A percentile compares a stretch with the other conserved stretches of the same genome.
These are phyloP conservation scores for Papilio gigon DNA, from an alignment of 2,888 invertebrate species.

Conservation along the genomic window DNA sequence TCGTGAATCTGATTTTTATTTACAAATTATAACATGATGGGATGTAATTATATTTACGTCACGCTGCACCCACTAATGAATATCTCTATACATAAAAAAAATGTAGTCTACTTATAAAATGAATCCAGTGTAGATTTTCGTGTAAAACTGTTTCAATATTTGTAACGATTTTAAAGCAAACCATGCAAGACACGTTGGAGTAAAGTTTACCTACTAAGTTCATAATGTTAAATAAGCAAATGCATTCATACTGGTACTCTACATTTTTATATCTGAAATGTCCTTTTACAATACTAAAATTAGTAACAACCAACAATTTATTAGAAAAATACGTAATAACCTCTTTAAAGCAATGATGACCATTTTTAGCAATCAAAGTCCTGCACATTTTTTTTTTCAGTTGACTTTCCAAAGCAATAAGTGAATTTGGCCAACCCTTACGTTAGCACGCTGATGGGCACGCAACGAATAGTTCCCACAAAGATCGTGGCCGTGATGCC, in stretches of 20 bases:
- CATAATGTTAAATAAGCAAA: too few relatives aligned
- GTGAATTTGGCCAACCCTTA: constrained; percentile 41
- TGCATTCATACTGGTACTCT: too few relatives aligned
- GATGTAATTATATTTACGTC: constrained; percentile 33
- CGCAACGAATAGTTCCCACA: constrained; percentile 71
- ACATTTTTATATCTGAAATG: background rate
- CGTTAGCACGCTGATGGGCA: constrained; percentile 44
- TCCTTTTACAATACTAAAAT: background rate
- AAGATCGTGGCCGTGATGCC: constrained; percentile 71
- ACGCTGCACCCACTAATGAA: constrained; percentile 36
- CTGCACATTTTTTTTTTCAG: background rate
- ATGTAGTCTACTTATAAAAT: background rate
- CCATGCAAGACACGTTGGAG: too few relatives aligned
- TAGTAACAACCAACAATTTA: background rate
- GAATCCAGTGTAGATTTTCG: background rate
- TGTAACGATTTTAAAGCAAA: too few relatives aligned
- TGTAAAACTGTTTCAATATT: background rate
- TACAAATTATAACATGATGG: constrained; percentile 31
- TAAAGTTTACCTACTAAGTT: too few relatives aligned
- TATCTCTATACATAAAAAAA: constrained; percentile 17
- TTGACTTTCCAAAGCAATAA: background rate
- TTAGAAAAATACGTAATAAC: background rate
- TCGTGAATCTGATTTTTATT: constrained; percentile 18
- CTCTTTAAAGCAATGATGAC: background rate
- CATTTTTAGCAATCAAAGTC: background rate